phyloP scores from a whole-genome alignment of 2,888 invertebrate genomes.

The Agonopterix heracliana region DNA sequence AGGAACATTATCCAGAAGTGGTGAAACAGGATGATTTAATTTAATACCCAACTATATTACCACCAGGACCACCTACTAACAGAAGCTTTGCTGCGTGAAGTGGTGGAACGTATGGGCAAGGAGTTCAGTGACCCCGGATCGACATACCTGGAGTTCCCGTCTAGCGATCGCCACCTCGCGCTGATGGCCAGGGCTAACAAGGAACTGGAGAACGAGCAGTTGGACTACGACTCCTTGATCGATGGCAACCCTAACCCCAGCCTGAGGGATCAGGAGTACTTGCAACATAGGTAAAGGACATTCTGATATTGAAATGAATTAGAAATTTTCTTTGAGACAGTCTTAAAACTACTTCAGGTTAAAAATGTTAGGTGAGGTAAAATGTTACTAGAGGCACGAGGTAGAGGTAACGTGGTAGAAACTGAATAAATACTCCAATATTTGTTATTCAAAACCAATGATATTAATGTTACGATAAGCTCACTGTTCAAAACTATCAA shows the following conservation, averaged over 20 bases:
- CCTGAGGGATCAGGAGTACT: slow-evolving; percentile 89
- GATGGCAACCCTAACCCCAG: slow-evolving; percentile 85
- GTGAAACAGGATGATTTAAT: too few relatives aligned
- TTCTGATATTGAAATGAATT: background rate
- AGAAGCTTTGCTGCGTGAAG: slow-evolving; percentile 83
- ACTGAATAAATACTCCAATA: too few relatives aligned
- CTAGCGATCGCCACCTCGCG: slow-evolving; percentile 59
- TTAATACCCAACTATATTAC: too few relatives aligned
- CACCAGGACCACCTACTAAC: slow-evolving; percentile 79
- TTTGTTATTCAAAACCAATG: too few relatives aligned
- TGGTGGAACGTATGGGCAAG: slow-evolving; percentile 86
- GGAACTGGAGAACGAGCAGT: slow-evolving; percentile 76
- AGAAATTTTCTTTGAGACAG: too few relatives aligned
- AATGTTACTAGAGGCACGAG: too few relatives aligned
- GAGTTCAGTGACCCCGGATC: slow-evolving; percentile 81
- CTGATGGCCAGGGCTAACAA: slow-evolving; percentile 75
- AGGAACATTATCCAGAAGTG: too few relatives aligned
- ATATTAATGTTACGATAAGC: too few relatives aligned
- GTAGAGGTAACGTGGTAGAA: too few relatives aligned
- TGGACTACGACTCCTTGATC: slow-evolving; percentile 84
- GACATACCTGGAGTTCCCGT: slow-evolving; percentile 79
- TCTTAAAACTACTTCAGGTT: too few relatives aligned
- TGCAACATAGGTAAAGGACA: slow-evolving; percentile 82
- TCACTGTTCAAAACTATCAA: too few relatives aligned
- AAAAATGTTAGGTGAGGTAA: too few relatives aligned